Base-by-base conservation (phyloP, 1,140 invertebrate species). In the Eueides isabella region DNA sequence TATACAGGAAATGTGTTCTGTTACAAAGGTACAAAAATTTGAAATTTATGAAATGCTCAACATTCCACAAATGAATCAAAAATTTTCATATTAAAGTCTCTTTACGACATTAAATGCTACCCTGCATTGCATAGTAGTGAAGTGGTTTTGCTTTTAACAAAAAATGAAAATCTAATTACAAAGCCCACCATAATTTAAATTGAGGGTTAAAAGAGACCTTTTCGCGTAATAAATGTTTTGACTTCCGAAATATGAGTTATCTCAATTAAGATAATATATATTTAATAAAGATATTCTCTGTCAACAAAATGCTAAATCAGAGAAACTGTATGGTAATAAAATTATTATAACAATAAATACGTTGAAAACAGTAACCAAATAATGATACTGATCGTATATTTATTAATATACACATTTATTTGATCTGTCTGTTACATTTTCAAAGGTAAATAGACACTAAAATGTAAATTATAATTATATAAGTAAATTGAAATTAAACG, bases 61-160 rank as follows among this genome's bases (percentile, higher is more conserved):
- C 70, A 75, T 72, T 55, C 77, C 77, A 38, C 77, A 78, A 78
- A 78, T 67, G 70, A 78, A 75, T 78, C 76, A 78, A 78, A 77
- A 78, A 79, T 73, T 73, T 79, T 79, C 77, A 79, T 79, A 78
- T 75, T 78, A 75, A 78, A 78, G 70, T 78, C 73, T 67, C 64
- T 70, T 67, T 63, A 62, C 33, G 61, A 69, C 71, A 31, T 29
- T 16, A 44, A 73, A 67, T 33, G 66, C 41, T 26, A 44, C 38
- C 38, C 23, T 66, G 26, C 62, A 64, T 67, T 70, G 62, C 68
- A 65, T 63, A 75, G 55, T 71, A 71, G 31, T 74, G 61, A 69
- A 71, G 64, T 62, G 63, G 74, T 67, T 75, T 67, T 75, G 67
- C 64, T 76, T 67, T 65, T 68, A 64, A 71, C 70, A 61, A 68